Base-by-base conservation (phyloP, 1,140 invertebrate species). In the Microplitis mediator region DNA sequence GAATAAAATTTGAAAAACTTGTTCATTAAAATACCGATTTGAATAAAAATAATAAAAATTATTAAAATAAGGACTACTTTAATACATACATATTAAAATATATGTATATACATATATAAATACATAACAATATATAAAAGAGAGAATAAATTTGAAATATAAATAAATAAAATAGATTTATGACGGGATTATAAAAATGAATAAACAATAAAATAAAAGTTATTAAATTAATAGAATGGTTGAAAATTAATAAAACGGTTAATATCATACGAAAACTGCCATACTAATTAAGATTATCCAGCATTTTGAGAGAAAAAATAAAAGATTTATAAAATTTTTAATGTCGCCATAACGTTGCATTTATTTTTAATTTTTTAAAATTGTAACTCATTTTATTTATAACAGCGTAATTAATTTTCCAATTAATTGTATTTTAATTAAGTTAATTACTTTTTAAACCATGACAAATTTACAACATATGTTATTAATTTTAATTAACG, bases 221-320 rank as follows among this genome's bases (percentile, higher is more conserved):
- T 23, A 23, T 23, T 23, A 23, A 1, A 23, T 31, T 34, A 32
- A 69, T 4, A 31, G 72, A 77, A 67, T 64, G 23, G 23, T 23
- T 23, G 23, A 23, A 23, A 23, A 23, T 23, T 23, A 23, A 23
- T 23, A 73, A 77, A 75, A 63, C 76, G 67, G 66, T 66, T 16
- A 74, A 82, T 82, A 82, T 81, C 77, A 83, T 74, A 72, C 77
- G 70, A 64, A 83, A 80, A 84, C 82, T 84, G 81, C 82, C 82
- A 84, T 82, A 77, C 71, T 80, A 76, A 77, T 54, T 58, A 70
- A 54, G 36, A 74, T 61, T 32, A 68, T 61, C 16, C 52, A n/a
- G 52, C 52, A 54, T 45, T 45, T 6, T 11, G 39, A 45, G 39
- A 45, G 63, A 35, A 34, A 60, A 64, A 13, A 34, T 8, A 45